Conservation (phyloP, 2,113 vertebrate genomes). For the Himantopus leucocephalus region DNA sequence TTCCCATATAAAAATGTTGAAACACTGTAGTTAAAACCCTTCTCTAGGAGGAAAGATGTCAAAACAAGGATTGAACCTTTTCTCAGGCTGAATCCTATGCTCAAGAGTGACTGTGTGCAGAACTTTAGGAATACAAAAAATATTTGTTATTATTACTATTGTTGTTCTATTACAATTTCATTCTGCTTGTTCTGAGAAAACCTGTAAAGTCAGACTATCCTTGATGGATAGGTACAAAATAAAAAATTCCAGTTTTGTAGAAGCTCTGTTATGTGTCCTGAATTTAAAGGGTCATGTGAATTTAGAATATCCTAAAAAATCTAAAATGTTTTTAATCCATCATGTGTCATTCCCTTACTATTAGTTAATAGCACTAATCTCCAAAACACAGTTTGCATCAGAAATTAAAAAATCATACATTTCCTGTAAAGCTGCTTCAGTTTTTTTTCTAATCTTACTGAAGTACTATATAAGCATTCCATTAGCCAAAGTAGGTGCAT, state of each 20-base stretch:
- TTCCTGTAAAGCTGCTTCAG: neutral
- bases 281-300: neutral
- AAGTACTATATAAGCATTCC: neutral
- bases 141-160: neutral
- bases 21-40: neutral
- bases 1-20: neutral
- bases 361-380: neutral
- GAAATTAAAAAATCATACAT: neutral
- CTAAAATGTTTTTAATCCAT: neutral
- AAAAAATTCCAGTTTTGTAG: neutral
- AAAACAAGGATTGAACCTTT: neutral
- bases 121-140: neutral
- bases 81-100: neutral
- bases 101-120: neutral
- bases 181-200: neutral
- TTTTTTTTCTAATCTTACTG: neutral
- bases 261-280: neutral
- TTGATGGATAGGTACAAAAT: neutral
- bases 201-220: neutral
- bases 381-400: neutral
- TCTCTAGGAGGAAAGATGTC: neutral
- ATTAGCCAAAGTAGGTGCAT: neutral
- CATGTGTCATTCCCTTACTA: neutral
- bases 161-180: neutral
- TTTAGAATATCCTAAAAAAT: neutral